Evolutionary conservation across 2,113 vertebrate genomes (phyloP), one percentile per base, ranked within the genome.

Genomic region (Sporophila hypoxantha): DNA sequence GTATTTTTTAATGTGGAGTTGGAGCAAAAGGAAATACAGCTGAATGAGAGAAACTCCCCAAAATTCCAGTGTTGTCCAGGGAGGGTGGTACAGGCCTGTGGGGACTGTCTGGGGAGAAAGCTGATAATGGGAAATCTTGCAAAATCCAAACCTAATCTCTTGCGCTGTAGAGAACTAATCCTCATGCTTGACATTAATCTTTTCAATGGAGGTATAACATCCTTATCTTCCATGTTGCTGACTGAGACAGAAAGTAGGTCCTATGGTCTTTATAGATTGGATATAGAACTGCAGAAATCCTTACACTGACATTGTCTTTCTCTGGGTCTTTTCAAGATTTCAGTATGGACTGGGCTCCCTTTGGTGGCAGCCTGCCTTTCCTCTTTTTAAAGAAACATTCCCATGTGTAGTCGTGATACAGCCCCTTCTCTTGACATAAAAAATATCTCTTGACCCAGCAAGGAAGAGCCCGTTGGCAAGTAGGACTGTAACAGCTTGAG

Each of bases 61-160:
- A 55, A 68, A 65, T 19, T 26, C 26, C 26, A 3, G 12, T 17
- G 32, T 27, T 85, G 76, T 41, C 53, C 52, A n/a, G 79, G 53
- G 41, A 74, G 23, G 42, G 30, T 75, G 14, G 64, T 37, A 80
- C n/a, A 74, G 16, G 57, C 41, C 37, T 47, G 29, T 36, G 17
- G 36, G 37, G 71, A 92, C 76, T 68, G 46, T 41, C 47, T 68
- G 37, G 49, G 65, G 76, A 90, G 81, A 85, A 73, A 82, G 70
- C 32, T 3, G 39, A 86, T 94, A 88, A 92, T 93, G 62, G 64
- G 65, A 80, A 93, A 94, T 71, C 84, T 89, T 94, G 69, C 69
- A 89, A 88, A 89, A 92, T 84, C 79, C 86, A 85, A 76, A 90
- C 53, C 22, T 94, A 92, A 95, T 94, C 92, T 92, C 91, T 75